These are phyloP conservation scores for Heliconius ethilla DNA, from an alignment of 2,888 invertebrate species.

Conservation along the genomic window DNA sequence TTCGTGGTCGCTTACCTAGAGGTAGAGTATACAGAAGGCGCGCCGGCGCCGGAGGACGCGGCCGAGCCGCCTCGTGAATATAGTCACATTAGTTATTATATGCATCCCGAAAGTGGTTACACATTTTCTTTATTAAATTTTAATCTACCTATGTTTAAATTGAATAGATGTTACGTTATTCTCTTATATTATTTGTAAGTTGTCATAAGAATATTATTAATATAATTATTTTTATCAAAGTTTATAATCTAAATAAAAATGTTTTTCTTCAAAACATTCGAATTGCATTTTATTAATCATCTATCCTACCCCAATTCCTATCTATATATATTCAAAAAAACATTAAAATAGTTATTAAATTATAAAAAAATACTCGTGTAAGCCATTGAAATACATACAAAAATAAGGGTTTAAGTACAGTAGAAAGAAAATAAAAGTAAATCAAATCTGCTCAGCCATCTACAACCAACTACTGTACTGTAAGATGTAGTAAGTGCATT, in stretches of 20 bases:
- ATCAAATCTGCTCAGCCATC: neutral
- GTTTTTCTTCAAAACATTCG: conserved; percentile 80
- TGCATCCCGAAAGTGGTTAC: conserved; percentile 78
- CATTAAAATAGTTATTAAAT: no score
- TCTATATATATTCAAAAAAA: neutral
- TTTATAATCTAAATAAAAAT: conserved; percentile 83
- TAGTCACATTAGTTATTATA: conserved; percentile 79
- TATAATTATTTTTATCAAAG: conserved; percentile 84
- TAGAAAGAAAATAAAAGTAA: neutral
- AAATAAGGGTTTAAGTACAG: neutral
- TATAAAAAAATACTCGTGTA: no score
- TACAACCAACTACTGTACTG: neutral
- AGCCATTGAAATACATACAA: neutral
- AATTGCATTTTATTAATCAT: conserved; percentile 53
- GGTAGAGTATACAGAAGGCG: conserved; percentile 15
- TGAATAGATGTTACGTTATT: conserved; percentile 82
- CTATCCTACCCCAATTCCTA: neutral
- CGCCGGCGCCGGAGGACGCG: conserved; percentile 27
- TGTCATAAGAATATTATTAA: conserved; percentile 82
- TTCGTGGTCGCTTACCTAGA: conserved; percentile 19
- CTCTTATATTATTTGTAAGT: conserved; percentile 82
- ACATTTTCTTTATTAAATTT: conserved; percentile 77
- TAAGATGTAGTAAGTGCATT: neutral
- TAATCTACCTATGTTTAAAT: conserved; percentile 77
- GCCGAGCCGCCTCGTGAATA: conserved; percentile 52